Percentiles rank a stretch among this genome's conserved stretches.
These are phyloP conservation scores for Delphinapterus leucas DNA, from an alignment of 2,113 vertebrate genomes.

Conservation along the genomic window DNA sequence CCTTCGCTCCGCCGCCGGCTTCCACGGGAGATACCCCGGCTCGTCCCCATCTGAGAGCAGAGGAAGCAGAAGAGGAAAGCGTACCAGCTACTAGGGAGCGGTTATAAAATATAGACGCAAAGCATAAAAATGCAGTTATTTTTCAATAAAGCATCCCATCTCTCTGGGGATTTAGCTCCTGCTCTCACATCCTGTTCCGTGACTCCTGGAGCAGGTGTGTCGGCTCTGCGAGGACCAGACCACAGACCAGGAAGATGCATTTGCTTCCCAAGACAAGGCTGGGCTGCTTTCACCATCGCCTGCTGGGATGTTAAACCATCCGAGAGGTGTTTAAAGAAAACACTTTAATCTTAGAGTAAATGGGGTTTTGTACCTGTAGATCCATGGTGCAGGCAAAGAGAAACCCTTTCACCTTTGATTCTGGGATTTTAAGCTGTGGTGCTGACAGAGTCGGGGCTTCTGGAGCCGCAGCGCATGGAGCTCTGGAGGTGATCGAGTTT, in stretches of 20 bases:
- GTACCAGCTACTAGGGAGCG: background rate
- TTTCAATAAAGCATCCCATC: background rate
- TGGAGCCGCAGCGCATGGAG: background rate
- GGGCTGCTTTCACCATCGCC: background rate
- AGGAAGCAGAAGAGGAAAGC: background rate
- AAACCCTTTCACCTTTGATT: background rate
- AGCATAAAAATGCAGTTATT: background rate
- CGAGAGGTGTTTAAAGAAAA: background rate
- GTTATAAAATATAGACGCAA: background rate
- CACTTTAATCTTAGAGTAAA: background rate
- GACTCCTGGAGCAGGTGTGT: rapidly evolving
- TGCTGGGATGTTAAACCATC: background rate
- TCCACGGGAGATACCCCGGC: background rate
- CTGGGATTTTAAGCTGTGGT: background rate
- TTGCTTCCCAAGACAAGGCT: background rate
- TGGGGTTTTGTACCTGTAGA: background rate
- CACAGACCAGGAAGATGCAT: background rate
- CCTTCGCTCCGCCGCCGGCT: background rate
- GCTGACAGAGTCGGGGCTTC: background rate
- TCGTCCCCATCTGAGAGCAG: background rate
- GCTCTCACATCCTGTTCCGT: background rate
- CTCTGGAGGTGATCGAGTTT: background rate
- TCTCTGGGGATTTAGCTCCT: background rate
- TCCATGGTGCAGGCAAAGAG: background rate
- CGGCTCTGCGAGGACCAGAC: background rate